Conservation (phyloP, 2,888 invertebrate species). For the Catocala fraxini region DNA sequence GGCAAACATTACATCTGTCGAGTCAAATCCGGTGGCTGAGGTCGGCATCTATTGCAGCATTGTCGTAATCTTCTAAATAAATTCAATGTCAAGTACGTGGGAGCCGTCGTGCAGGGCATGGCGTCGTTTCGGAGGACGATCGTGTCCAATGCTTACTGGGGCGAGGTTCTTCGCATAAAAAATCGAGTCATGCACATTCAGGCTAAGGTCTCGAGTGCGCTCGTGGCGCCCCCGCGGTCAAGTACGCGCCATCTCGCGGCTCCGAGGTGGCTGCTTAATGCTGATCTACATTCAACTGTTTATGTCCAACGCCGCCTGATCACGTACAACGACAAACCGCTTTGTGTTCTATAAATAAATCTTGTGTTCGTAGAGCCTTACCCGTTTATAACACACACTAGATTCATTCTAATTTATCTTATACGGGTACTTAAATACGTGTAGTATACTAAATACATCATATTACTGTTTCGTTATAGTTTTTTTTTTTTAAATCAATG, state of each 20-base stretch:
- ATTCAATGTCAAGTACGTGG: constrained; percentile 64
- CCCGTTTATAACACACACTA: neutral
- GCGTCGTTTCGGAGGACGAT: constrained; percentile 52
- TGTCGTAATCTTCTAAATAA: constrained; percentile 53
- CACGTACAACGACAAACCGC: constrained; percentile 27
- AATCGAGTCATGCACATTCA: constrained; percentile 75
- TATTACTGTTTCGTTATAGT: too few species aligned
- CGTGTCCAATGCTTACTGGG: constrained; percentile 60
- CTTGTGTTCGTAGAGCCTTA: neutral
- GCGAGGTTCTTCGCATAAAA: constrained; percentile 69
- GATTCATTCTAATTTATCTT: too few species aligned
- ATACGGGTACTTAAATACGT: too few species aligned
- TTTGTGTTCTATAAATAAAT: constrained; percentile 2
- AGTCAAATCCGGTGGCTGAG: constrained; percentile 20
- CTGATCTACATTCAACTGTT: constrained; percentile 41
- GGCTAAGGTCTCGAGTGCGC: constrained; percentile 69
- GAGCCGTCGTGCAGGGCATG: constrained; percentile 44
- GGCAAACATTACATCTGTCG: constrained; percentile 14
- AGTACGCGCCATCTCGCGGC: constrained; percentile 50
- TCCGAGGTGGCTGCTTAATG: constrained; percentile 15
- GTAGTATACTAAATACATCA: too few species aligned
- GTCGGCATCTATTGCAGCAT: constrained; percentile 44
- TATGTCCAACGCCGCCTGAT: constrained; percentile 16
- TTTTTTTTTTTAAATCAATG: too few species aligned
- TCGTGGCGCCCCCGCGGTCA: constrained; percentile 53